phyloP scores from a whole-genome alignment of 2,113 vertebrate species.

The pig (Sus scrofa) region T2T-Sscrofa CM000830.6:20725001-20725500 shows the following conservation, averaged over 20 bases:
- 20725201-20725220: too few relatives aligned
- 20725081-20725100: conserved; percentile 60
- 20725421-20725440: conserved; percentile 37
- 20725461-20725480: background rate
- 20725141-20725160: too few relatives aligned
- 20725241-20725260: too few relatives aligned
- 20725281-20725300: too few relatives aligned
- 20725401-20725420: background rate
- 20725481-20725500: conserved; percentile 42
- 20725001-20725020: conserved; percentile 77
- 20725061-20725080: conserved; percentile 31
- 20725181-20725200: too few relatives aligned
- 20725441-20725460: conserved; percentile 26
- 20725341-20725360: background rate
- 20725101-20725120: too few relatives aligned
- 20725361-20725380: conserved; percentile 26
- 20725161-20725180: too few relatives aligned
- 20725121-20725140: too few relatives aligned
- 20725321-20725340: too few relatives aligned
- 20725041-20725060: conserved; percentile 70
- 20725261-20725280: too few relatives aligned
- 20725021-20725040: conserved; percentile 54
- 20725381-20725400: conserved; percentile 29
- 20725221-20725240: too few relatives aligned
- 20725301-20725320: too few relatives aligned